Evolutionary conservation across 2,888 invertebrate genomes (phyloP), one percentile per base, ranked within the genome.

Genomic region (Acrocyrtus sp.): DNA sequence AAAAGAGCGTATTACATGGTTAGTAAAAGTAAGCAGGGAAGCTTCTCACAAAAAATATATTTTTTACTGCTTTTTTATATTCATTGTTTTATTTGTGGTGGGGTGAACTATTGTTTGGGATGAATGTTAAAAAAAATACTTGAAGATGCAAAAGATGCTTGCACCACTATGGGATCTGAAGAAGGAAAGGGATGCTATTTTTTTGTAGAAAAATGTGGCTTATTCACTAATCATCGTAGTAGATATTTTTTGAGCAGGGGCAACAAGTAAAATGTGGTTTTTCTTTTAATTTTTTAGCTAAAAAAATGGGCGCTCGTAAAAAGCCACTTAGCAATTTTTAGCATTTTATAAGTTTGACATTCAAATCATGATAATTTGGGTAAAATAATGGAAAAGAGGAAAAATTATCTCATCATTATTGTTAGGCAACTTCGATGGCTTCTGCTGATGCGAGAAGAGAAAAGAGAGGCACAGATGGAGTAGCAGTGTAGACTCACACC

Each of bases 61-160:
- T 61, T 60, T 53, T 58, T 58, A 56, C 48, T 39, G 24, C 66
- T 24, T 66, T 57, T 66, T 66, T 66, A 56, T 48, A 66, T 66
- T 66, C 65, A 66, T 66, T 66, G 41, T 56, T 57, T 70, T 50
- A 51, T 61, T 43, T 21, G 51, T 24, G 15, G 34, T 24, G 53
- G 50, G 54, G 54, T 43, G 19, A 5, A 45, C 41, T 17, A 69
- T 56, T 69, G 62, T 62, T 69, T 26, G n/a, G 4, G n/a, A 56
- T 41, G 21, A 56, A 41, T 39, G n/a, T 41, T 41, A 15, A 56
- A 22, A 15, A 34, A 27, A 39, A n/a, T n/a, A n/a, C n/a, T n/a
- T n/a, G n/a, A n/a, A n/a, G n/a, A n/a, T n/a, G n/a, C n/a, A n/a
- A n/a, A n/a, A n/a, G n/a, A n/a, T n/a, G n/a, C n/a, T n/a, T n/a